Evolutionary conservation across 2,888 invertebrate genomes (phyloP), one percentile per base, ranked within the genome.

Genomic region (Xanthia togata): DNA sequence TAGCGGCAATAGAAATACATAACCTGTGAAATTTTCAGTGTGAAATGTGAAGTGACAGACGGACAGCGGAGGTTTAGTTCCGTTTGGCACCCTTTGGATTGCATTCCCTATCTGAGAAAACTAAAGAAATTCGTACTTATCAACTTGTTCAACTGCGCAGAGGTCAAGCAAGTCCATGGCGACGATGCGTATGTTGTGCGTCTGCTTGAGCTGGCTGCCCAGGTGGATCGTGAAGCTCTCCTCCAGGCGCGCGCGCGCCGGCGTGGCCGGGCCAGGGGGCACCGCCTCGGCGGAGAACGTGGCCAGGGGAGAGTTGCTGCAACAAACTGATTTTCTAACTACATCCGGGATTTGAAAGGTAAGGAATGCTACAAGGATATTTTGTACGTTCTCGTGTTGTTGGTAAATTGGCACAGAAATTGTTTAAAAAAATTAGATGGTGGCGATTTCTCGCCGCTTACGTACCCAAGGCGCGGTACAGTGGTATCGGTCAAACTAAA

Each of bases 221-320:
- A 99, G 97, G 96, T 99, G 99, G 91, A 99, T 99, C 35, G 99
- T 99, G 94, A 99, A 99, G 95, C 99, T 99, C 96, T 99, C 99
- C 95, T 99, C 99, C 90, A 99, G 92, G 0, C 94, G 93, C 11
- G 84, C 20, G 89, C 89, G 72, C 76, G 77, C 23, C 69, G 82
- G 72, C 73, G 88, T 78, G 31, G 84, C 78, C 50, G 85, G 76
- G 87, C 86, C 86, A 59, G 14, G 3, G 83, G 84, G 26, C 35
- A 62, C 85, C 38, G 78, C 75, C 44, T 78, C 81, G 17, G 82
- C 79, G 4, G 91, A 88, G 84, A 95, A 94, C 20, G 93, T 91
- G 3, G 90, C 94, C 35, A 96, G 90, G 0, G 96, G 96, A 0
- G 96, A 96, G 86, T 94, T 96, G 84, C 96, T 96, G 60, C 23